Percentiles rank a stretch among this genome's conserved stretches.
Conservation (phyloP, 2,113 vertebrate species). For the Sterrhoptilus dennistouni region DNA sequence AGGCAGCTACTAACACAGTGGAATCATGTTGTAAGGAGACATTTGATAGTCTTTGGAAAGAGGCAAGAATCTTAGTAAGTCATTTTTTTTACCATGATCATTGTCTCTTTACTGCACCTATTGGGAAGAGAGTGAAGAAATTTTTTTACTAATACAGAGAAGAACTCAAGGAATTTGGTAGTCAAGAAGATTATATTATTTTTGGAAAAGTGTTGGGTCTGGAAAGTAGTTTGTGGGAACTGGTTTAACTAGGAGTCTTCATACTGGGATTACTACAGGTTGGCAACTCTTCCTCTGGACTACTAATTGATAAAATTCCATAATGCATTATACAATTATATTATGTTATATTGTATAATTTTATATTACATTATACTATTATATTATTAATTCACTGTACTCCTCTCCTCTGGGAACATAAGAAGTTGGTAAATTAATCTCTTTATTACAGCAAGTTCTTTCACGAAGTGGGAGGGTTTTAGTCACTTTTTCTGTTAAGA, state of each 20-base stretch:
- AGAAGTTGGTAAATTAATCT: neutral
- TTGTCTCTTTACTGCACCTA: neutral
- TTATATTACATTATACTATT: neutral
- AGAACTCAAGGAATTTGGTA: neutral
- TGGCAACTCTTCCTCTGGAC: neutral
- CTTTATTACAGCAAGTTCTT: neutral
- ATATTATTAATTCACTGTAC: neutral
- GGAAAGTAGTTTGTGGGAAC: neutral
- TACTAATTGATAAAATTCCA: neutral
- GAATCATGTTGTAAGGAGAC: neutral
- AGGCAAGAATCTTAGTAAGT: neutral
- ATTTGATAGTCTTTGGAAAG: neutral
- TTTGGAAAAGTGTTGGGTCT: neutral
- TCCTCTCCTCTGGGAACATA: neutral
- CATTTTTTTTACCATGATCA: neutral
- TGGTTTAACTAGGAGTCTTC: neutral
- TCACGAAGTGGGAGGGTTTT: neutral
- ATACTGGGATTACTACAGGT: neutral
- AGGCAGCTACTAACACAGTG: neutral
- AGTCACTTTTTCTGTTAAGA: neutral
- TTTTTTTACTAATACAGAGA: neutral
- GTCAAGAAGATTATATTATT: neutral
- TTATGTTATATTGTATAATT: neutral
- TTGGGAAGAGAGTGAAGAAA: neutral
- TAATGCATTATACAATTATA: neutral